These are phyloP conservation scores for Galemys pyrenaicus DNA, from an alignment of 2,113 vertebrate genomes.

Conservation along the genomic window DNA sequence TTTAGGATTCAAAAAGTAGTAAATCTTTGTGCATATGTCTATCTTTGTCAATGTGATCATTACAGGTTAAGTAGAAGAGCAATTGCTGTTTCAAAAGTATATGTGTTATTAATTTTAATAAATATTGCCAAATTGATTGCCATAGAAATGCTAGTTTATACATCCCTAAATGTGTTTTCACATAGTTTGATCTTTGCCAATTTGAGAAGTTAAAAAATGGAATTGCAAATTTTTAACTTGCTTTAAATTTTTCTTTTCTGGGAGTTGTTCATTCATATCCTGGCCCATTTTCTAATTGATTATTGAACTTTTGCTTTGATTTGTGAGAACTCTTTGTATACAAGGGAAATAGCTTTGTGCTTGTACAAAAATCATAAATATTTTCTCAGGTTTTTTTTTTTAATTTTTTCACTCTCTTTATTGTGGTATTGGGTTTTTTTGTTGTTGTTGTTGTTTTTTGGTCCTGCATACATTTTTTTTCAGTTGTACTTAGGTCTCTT, in stretches of 20 bases:
- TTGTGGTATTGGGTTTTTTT: too few relatives aligned
- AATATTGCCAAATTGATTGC: background rate
- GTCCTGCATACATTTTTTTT: background rate
- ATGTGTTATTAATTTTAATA: conserved; percentile 36
- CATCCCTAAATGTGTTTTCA: conserved; percentile 37
- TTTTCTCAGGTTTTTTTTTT: background rate
- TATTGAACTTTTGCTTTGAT: background rate
- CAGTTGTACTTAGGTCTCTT: background rate
- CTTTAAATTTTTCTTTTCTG: background rate
- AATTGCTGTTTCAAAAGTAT: background rate
- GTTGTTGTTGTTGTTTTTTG: too few relatives aligned
- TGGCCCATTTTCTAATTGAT: conserved; percentile 4
- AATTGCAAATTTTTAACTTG: conserved; percentile 20
- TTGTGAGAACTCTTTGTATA: background rate
- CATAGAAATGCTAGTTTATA: conserved; percentile 19
- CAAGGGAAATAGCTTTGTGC: background rate
- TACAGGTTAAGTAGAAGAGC: background rate
- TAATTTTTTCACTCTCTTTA: background rate
- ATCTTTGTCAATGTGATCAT: background rate
- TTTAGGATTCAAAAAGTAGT: background rate
- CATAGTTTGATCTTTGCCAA: background rate
- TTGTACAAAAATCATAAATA: conserved; percentile 16
- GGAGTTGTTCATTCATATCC: background rate
- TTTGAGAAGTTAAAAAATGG: background rate
- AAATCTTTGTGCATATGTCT: background rate